Evolutionary conservation across 2,113 vertebrate species (phyloP), one percentile per base, ranked within the genome.

Genomic region (Eptesicus fuscus): DNA sequence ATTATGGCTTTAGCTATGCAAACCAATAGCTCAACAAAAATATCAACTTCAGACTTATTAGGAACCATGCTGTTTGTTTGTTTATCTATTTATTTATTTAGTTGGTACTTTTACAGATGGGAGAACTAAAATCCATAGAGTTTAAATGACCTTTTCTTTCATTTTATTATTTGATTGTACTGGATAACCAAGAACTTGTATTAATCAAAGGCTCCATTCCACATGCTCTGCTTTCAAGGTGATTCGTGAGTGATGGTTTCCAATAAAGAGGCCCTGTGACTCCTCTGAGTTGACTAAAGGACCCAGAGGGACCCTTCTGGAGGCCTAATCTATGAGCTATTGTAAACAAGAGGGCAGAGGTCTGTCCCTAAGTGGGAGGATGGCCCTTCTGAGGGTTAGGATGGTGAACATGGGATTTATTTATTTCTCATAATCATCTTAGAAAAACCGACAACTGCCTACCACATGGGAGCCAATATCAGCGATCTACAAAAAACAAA

Each of bases 191-290:
- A 80, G 51, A 83, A 90, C 28, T 92, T 78, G 44, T 44, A 70
- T 73, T 87, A 93, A 95, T 74, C 73, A 89, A 71, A 93, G 70
- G 17, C 59, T 94, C 94, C 51, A 70, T 59, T 90, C 14, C 40
- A 83, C 80, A 70, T 78, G 40, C 16, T 69, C 28, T 82, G 9
- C 47, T 35, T 74, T 12, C 47, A 69, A 59, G 76, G 11, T 90
- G 61, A 88, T 92, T 91, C 76, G 59, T 86, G 47, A 95, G 76
- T 74, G 61, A 89, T 59, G 8, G 51, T 53, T 93, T 93, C 37
- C 35, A 92, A 71, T 30, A 35, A 92, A 49, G 20, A 93, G 49
- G 2, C 30, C 56, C n/a, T 9, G 13, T 80, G 56, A 94, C 59
- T 40, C 5, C 9, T 30, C 44, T 42, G 35, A 83, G 9, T 56